phyloP scores from a whole-genome alignment of 2,888 invertebrate species.

The Acleris sparsana region DNA sequence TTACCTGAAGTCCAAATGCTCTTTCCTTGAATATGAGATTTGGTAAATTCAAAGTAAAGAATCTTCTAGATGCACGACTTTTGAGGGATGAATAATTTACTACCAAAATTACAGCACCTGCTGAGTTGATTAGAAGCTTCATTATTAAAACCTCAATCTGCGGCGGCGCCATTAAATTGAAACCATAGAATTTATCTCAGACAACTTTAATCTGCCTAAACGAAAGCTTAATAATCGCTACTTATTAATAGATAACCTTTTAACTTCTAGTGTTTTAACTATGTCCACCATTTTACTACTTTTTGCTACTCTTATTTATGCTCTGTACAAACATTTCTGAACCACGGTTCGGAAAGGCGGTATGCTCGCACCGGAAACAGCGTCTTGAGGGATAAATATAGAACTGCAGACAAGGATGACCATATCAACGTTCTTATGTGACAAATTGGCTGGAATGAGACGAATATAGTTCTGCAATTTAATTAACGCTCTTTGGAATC shows the following conservation, averaged over 20 bases:
- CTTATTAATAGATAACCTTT: neutral
- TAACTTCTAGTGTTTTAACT: neutral
- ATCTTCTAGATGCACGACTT: too few relatives aligned
- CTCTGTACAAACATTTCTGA: slow-evolving; percentile 55
- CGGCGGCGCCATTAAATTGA: too few relatives aligned
- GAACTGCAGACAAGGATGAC: slow-evolving; percentile 62
- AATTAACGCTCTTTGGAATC: slow-evolving; percentile 6
- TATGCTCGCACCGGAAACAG: slow-evolving; percentile 71
- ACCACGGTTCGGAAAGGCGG: slow-evolving; percentile 49
- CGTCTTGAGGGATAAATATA: slow-evolving; percentile 74
- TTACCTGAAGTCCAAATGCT: neutral
- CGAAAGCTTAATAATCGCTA: too few relatives aligned
- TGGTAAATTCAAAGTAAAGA: too few relatives aligned
- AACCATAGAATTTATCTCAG: too few relatives aligned
- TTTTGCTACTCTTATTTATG: slow-evolving; percentile 59
- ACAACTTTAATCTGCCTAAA: too few relatives aligned
- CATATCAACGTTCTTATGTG: slow-evolving; percentile 41
- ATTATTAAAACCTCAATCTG: neutral
- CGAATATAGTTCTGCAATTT: slow-evolving; percentile 18
- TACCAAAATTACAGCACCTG: neutral
- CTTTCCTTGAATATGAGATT: neutral
- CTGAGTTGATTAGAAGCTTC: slow-evolving; percentile 2
- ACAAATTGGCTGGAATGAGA: slow-evolving; percentile 33
- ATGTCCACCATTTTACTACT: slow-evolving; percentile 43
- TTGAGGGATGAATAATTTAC: neutral